These are phyloP conservation scores for Takifugu flavidus DNA, from an alignment of 2,113 vertebrate genomes.

Conservation along the genomic window DNA sequence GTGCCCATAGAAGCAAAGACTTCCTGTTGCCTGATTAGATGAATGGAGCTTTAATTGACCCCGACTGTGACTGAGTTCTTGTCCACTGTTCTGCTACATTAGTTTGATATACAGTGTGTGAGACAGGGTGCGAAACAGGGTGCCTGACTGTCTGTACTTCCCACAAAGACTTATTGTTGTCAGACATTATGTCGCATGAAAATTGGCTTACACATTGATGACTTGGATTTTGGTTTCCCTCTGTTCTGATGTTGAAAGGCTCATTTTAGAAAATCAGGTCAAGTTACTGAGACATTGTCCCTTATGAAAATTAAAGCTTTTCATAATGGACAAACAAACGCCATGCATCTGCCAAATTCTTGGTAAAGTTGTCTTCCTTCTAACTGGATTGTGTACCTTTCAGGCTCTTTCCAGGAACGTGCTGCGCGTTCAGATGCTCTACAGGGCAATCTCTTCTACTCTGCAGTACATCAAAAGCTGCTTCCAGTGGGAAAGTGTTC, in stretches of 20 bases:
- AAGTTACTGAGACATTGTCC: constrained; percentile 40
- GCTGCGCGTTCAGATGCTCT: constrained; percentile 86
- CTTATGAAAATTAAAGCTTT: background rate
- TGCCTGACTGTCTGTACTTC: constrained; percentile 67
- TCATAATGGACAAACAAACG: background rate
- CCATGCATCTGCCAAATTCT: background rate
- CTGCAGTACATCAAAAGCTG: constrained; percentile 93
- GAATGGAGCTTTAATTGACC: constrained; percentile 58
- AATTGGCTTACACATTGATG: constrained; percentile 49
- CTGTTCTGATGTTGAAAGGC: constrained; percentile 34
- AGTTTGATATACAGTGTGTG: constrained; percentile 64
- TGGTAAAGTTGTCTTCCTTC: constrained; percentile 4
- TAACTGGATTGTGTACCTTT: constrained; percentile 26
- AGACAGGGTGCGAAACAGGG: constrained; percentile 66
- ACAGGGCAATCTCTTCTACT: constrained; percentile 82
- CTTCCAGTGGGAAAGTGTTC: constrained; percentile 92
- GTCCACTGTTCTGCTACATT: constrained; percentile 53
- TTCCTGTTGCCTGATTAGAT: constrained; percentile 32
- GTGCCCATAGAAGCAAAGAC: background rate
- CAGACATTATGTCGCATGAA: constrained; percentile 57
- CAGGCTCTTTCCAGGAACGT: constrained; percentile 92
- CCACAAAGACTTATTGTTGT: constrained; percentile 68
- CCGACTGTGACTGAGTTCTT: constrained; percentile 53
- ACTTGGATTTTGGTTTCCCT: constrained; percentile 23
- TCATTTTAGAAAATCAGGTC: constrained; percentile 55